Percentiles rank a stretch among this genome's conserved stretches.
phyloP scores from a whole-genome alignment of 64 coral and sea anemone species.

The Montipora sp. region DNA sequence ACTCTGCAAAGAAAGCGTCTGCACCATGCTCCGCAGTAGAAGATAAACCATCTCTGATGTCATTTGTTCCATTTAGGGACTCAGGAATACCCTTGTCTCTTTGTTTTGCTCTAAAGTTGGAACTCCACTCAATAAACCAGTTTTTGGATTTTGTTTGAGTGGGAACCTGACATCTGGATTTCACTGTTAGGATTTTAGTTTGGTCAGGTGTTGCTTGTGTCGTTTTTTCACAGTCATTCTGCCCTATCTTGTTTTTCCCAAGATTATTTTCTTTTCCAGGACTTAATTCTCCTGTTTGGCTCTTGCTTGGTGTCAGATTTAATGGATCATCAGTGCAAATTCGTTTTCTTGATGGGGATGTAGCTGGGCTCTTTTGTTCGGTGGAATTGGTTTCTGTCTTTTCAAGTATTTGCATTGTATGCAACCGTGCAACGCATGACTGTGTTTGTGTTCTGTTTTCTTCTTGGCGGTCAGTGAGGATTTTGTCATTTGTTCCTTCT shows the following conservation, averaged over 20 bases:
- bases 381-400: not conserved
- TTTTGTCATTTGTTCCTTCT: not conserved
- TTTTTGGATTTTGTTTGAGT: not conserved
- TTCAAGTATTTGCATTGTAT: constrained; percentile 35
- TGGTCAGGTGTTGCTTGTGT: not conserved
- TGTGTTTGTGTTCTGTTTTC: not conserved
- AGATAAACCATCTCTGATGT: not conserved
- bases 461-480: not conserved
- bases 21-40: not conserved
- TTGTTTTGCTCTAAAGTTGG: not conserved
- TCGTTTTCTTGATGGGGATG: constrained; percentile 62
- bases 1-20: too few species aligned
- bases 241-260: not conserved
- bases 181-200: too few species aligned
- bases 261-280: constrained; percentile 18
- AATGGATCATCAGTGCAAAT: not conserved
- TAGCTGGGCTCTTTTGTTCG: constrained; percentile 12
- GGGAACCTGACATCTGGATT: not conserved
- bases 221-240: not conserved
- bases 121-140: constrained; percentile 10
- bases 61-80: not conserved
- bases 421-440: not conserved
- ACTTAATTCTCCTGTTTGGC: not conserved
- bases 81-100: not conserved
- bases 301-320: not conserved